Base-by-base conservation (phyloP, 1,140 invertebrate genomes). In the Nymphalis io region DNA sequence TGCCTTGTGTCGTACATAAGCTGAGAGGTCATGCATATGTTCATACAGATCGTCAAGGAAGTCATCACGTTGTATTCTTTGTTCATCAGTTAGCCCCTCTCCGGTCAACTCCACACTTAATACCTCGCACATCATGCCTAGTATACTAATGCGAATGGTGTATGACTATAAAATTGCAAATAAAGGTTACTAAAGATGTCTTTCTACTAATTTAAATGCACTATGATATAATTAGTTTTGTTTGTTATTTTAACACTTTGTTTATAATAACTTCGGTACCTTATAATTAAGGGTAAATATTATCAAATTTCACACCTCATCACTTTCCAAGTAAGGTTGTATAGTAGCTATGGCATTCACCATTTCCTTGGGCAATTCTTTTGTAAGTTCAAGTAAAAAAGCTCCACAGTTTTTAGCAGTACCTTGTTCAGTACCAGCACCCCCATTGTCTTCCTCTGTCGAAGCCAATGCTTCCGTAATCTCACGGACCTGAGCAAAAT, bases 11-110 rank as follows among this genome's bases (percentile, higher is more conserved):
- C 97, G 92, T 1, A 98, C 97, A 82, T 96, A 97, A 3, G 96
- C 95, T 78, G 97, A 95, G 1, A 94, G 79, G 86, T 98, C 97
- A 73, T 95, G 94, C 53, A 98, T 94, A 83, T 98, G 97, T n/a
- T 96, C 95, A 80, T 96, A 92, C 3, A 98, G 86, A 73, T 93
- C 92, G 66, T 96, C 94, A 1, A 97, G 90, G 68, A 96, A 95
- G 74, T 95, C 93, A 79, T 97, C 94, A 2, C 96, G 92, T 51
- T 93, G 91, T 27, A 93, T 88, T 74, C 93, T 93, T 53, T 94
- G 89, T 70, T 95, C 94, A n/a, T 95, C 93, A 38, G 93, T 91
- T 11, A 97, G 87, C 33, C 95, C 93, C 74, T 96, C 96, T 42
- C 94, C 93, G 48, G 93, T 95, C 3, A 98, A 86, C 60, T 95